Conservation (phyloP, 2,113 vertebrate species). For the Orientallactaga bullata region DNA sequence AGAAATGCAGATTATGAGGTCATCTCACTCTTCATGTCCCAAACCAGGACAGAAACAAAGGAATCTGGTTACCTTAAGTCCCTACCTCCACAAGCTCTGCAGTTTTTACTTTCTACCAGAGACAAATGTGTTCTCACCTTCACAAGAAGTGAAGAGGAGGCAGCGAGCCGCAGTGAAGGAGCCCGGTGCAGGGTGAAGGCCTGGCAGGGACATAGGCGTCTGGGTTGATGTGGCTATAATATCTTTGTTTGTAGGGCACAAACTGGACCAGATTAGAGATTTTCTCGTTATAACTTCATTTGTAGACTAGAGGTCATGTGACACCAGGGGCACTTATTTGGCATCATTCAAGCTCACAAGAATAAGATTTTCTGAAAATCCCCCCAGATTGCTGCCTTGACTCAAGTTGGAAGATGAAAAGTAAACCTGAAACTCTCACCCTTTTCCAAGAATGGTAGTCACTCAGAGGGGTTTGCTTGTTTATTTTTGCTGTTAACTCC, state of each 20-base stretch:
- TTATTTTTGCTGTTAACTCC: not conserved
- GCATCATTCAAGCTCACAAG: not conserved
- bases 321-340: conserved; percentile 38
- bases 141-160: not conserved
- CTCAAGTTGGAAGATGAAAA: conserved; percentile 17
- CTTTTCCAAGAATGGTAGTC: not conserved
- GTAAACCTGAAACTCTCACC: not conserved
- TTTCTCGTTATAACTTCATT: conserved; percentile 28
- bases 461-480: not conserved
- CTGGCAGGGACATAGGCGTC: not conserved
- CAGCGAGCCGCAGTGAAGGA: no score
- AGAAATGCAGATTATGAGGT: no score
- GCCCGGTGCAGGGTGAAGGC: not conserved
- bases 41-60: not conserved
- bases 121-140: not conserved
- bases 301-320: not conserved
- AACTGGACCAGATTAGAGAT: conserved; percentile 73
- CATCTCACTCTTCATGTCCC: no score
- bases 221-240: not conserved
- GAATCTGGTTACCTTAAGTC: conserved; percentile 12
- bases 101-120: conserved; percentile 30
- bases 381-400: conserved; percentile 28
- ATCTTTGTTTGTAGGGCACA: conserved; percentile 37
- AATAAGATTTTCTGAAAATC: conserved; percentile 56
- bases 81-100: conserved; percentile 47